Conservation (phyloP, 2,797 vertebrate genomes). For the Sebastes diploproa region DNA sequence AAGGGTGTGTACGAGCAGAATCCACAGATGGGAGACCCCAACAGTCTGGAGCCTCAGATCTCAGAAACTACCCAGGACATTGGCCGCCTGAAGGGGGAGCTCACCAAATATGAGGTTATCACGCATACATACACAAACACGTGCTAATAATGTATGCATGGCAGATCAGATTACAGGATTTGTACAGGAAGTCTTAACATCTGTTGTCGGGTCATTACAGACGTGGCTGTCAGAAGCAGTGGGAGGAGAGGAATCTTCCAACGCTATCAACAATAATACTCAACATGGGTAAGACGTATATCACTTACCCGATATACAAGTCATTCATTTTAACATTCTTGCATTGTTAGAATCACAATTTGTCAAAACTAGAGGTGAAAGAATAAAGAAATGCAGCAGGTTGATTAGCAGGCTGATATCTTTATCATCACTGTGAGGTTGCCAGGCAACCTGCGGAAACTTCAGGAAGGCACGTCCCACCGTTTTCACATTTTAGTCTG, state of each 20-base stretch:
- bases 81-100: slow-evolving; percentile 88
- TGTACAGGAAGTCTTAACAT: not conserved
- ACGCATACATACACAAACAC: not conserved
- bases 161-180: not conserved
- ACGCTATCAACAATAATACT: slow-evolving; percentile 74
- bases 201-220: slow-evolving; percentile 62
- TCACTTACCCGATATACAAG: not conserved
- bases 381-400: not conserved
- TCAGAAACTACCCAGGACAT: slow-evolving; percentile 89
- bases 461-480: not conserved
- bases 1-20: slow-evolving; percentile 95
- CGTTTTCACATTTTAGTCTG: not conserved
- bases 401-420: not conserved
- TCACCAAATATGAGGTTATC: slow-evolving; percentile 91
- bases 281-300: slow-evolving; percentile 73
- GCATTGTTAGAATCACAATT: no score
- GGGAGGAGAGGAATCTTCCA: slow-evolving; percentile 73
- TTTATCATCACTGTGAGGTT: not conserved
- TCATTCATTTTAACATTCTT: not conserved
- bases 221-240: slow-evolving; percentile 84
- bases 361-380: not conserved
- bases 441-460: not conserved
- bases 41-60: slow-evolving; percentile 93
- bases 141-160: not conserved
- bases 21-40: slow-evolving; percentile 92